A percentile compares a stretch with the other conserved stretches of the same genome.
phyloP scores from a whole-genome alignment of 2,888 invertebrate genomes.

The Augochlorella aurata region DNA sequence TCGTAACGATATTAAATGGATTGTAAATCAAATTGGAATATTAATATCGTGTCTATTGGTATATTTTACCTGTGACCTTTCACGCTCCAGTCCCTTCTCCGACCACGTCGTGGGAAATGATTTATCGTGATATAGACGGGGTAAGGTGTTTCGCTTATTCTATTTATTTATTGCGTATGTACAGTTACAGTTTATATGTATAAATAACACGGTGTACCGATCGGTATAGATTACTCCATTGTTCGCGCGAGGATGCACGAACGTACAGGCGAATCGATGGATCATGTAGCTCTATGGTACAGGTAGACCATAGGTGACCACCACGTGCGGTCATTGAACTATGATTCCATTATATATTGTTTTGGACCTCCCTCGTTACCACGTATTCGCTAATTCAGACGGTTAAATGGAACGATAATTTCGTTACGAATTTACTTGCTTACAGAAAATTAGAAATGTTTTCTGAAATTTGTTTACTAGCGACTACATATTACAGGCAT shows the following conservation, averaged over 20 bases:
- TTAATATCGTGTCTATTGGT: slow-evolving; percentile 15
- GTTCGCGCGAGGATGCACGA: slow-evolving; percentile 9
- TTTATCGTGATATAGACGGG: background rate
- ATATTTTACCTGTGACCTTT: slow-evolving; percentile 22
- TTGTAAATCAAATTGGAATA: slow-evolving; percentile 50
- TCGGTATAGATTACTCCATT: slow-evolving; percentile 24
- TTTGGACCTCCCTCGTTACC: background rate
- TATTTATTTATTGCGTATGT: slow-evolving; percentile 51
- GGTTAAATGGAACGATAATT: background rate
- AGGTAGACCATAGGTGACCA: background rate
- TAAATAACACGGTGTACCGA: slow-evolving; percentile 49
- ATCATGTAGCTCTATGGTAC: background rate
- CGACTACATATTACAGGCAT: no score
- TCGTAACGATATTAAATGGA: slow-evolving; percentile 58
- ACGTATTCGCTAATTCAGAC: background rate
- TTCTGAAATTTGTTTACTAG: no score
- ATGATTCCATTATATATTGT: background rate
- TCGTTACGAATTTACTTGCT: background rate
- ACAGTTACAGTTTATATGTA: slow-evolving; percentile 53
- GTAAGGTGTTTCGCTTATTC: slow-evolving; percentile 18
- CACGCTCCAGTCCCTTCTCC: background rate
- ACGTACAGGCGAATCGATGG: slow-evolving; percentile 16
- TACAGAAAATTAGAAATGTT: background rate
- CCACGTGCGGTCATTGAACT: background rate
- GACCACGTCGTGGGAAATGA: background rate